phyloP scores from a whole-genome alignment of 2,113 vertebrate species.

The Austrofundulus limnaeus region DNA sequence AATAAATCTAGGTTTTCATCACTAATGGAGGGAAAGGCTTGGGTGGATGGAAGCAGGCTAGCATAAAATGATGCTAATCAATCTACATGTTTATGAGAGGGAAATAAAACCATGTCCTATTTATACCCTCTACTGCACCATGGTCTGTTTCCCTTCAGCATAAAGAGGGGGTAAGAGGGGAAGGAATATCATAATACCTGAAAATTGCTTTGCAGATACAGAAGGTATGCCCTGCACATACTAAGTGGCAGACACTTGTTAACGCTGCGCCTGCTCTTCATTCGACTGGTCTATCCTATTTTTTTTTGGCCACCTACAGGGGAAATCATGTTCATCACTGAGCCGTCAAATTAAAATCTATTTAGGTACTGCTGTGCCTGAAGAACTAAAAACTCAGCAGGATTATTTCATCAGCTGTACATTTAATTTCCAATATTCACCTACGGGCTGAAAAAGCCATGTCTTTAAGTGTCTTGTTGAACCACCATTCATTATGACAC shows the following conservation, averaged over 20 bases:
- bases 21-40: constrained; percentile 76
- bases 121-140: constrained; percentile 72
- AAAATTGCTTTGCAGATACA: constrained; percentile 71
- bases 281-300: constrained; percentile 28
- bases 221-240: constrained; percentile 56
- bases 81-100: constrained; percentile 81
- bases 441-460: background rate
- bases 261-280: constrained; percentile 34
- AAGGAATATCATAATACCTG: constrained; percentile 59
- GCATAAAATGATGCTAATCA: constrained; percentile 81
- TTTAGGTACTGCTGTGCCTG: constrained; percentile 30
- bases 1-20: constrained; percentile 78
- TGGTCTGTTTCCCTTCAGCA: constrained; percentile 65
- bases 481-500: background rate
- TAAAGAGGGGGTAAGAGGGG: constrained; percentile 44
- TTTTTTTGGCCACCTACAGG: constrained; percentile 10
- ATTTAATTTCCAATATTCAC: constrained; percentile 36
- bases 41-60: constrained; percentile 71
- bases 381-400: constrained; percentile 42
- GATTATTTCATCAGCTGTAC: constrained; percentile 30
- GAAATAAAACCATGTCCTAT: constrained; percentile 78
- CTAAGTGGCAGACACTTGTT: constrained; percentile 50
- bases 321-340: constrained; percentile 26
- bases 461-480: background rate
- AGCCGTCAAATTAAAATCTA: constrained; percentile 57